Base-by-base conservation (phyloP, 2,113 vertebrate genomes). In the Eonycteris spelaea region DNA sequence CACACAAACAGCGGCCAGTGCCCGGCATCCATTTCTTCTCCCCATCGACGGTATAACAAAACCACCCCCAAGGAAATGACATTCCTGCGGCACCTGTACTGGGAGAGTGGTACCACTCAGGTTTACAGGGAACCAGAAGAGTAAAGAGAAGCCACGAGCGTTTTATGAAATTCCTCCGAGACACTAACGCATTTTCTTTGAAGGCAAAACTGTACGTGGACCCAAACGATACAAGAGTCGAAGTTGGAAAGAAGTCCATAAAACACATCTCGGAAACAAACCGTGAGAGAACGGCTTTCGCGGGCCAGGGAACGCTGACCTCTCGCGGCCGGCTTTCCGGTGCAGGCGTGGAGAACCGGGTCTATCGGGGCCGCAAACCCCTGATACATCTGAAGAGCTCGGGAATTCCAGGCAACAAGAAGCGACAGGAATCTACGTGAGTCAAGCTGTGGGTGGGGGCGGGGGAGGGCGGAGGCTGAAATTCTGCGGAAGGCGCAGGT, bases 21-120 rank as follows among this genome's bases (percentile, higher is more conserved):
- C 78, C 53, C 14, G 3, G 53, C 6, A 28, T 22, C 78, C 1
- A 10, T 18, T 18, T 73, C 38, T 43, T 43, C 6, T 19, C 55
- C 14, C 38, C 28, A 40, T 59, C 24, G 35, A 28, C 26, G 8
- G 16, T 16, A 40, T 2, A 24, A 38, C 6, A 2, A 10, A 57
- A 59, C 53, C 9, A 30, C 43, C 26, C 10, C 10, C 22, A 26
- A 59, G 24, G 24, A 26, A 4, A 59, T 11, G 57, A 11, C 24
- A 2, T n/a, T n/a, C n/a, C 30, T 30, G 30, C 11, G 12, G 1
- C 2, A 40, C 35, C 4, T 3, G n/a, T 6, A 8, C 48, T 19
- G 28, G 11, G 18, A 18, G 48, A n/a, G 24, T 7, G 16, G 8
- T 30, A 59, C 16, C 16, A 55, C 22, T 1, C 26, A 13, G 28